Conservation (phyloP, 2,888 invertebrate species). For the Tachina lurida region DNA sequence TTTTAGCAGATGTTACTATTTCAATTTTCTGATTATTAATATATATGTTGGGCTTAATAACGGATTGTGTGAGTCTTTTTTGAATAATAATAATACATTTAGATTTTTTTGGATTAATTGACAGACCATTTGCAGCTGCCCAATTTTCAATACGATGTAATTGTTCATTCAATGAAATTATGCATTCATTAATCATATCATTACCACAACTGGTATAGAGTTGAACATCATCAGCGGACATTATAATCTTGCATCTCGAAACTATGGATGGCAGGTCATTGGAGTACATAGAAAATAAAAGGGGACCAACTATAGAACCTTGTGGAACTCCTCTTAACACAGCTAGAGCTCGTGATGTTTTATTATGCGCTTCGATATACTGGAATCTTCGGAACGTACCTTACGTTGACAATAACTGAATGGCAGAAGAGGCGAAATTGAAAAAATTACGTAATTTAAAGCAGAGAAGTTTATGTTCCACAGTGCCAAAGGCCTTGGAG, state of each 20-base stretch:
- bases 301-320: background rate
- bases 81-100: background rate
- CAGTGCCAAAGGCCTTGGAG: conserved; percentile 9
- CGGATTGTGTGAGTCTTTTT: background rate
- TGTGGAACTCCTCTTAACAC: too few relatives aligned
- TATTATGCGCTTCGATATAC: too few relatives aligned
- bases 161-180: background rate
- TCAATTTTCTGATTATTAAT: background rate
- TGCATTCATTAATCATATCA: background rate
- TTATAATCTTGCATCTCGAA: background rate
- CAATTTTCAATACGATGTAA: background rate
- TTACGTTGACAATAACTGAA: background rate
- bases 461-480: background rate
- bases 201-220: background rate
- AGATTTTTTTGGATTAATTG: background rate
- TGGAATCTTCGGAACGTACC: conserved; percentile 9
- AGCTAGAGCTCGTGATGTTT: too few relatives aligned
- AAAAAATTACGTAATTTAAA: conserved; percentile 5
- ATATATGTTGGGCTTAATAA: background rate
- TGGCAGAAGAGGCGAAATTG: background rate
- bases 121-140: background rate
- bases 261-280: background rate
- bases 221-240: background rate
- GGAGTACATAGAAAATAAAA: conserved; percentile 1
- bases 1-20: background rate